These are phyloP conservation scores for Dryas iulia DNA, from an alignment of 1,140 invertebrate species.

Conservation along the genomic window DNA sequence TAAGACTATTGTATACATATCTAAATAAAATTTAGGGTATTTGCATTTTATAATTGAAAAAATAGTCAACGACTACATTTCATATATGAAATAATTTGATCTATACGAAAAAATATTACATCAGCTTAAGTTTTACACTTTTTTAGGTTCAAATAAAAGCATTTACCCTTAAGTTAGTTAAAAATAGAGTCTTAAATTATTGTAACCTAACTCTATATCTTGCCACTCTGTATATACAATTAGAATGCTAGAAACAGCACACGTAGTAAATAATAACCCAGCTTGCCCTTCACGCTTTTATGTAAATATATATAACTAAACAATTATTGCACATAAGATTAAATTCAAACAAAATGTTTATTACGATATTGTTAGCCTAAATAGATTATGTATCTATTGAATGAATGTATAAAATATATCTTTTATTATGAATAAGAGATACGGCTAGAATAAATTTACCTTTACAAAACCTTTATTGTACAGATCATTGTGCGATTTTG, in stretches of 20 bases:
- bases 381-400: slow-evolving; percentile 40
- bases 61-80: too few species aligned
- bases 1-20: background rate
- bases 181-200: background rate
- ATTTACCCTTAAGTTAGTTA: too few species aligned
- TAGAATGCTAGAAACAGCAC: background rate
- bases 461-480: slow-evolving; percentile 53
- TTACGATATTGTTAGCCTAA: slow-evolving; percentile 47
- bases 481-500: slow-evolving; percentile 64
- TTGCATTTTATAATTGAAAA: background rate
- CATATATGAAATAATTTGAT: too few species aligned
- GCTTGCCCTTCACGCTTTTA: slow-evolving; percentile 72
- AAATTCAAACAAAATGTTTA: slow-evolving; percentile 38
- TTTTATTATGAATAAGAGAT: slow-evolving; percentile 70
- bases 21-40: background rate
- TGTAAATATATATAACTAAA: slow-evolving; percentile 67
- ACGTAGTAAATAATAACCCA: slow-evolving; percentile 43
- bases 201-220: background rate
- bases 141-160: too few species aligned
- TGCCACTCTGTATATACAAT: background rate
- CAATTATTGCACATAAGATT: slow-evolving; percentile 61
- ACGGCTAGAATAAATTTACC: slow-evolving; percentile 49
- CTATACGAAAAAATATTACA: too few species aligned
- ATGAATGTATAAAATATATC: slow-evolving; percentile 64
- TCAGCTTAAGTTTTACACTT: too few species aligned